Evolutionary conservation across 2,888 invertebrate species (phyloP), one percentile per base, ranked within the genome.

Genomic region (Volucella bombylans): DNA sequence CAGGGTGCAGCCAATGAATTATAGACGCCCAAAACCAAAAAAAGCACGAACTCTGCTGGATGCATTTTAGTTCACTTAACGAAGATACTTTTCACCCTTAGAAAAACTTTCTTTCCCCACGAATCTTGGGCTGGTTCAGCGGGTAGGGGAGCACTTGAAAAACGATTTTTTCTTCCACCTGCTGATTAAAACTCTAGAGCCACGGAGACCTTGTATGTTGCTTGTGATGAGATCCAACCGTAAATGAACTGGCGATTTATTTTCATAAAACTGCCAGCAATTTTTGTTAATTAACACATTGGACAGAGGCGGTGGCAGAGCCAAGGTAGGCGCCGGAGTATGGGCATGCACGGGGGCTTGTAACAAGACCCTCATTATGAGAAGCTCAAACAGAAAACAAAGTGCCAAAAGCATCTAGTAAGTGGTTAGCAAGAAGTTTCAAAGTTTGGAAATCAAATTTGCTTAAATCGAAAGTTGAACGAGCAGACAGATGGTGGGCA

Each of bases 301-400:
- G 23, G n/a, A 4, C 10, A 52, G 41, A 23, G 10, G 6, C 31
- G 31, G 6, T 6, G 31, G 31, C 6, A 4, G 31, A 31, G 31
- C 31, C 2, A 6, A 31, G 6, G 31, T 31, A 4, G 31, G 31
- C 4, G 0, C 31, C 4, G 1, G 6, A 6, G 31, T 31, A 31
- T 6, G 31, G 31, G 31, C 31, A 6, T 18, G 47, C 55, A 18
- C 38, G 64, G 47, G 23, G 31, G 15, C 45, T 12, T 43, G 23
- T 74, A 74, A 57, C 64, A 55, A 65, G 65, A 57, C 15, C 31
- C 57, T 74, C 64, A 49, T 65, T 49, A 74, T 74, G 49, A 65
- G 57, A 65, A 55, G 74, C 65, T 65, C 74, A 74, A 74, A 74
- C 43, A 61, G 38, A 65, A 71, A 14, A 59, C 12, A 57, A 74